Evolutionary conservation across 2,888 invertebrate species (phyloP), one percentile per base, ranked within the genome.

Genomic region (Meandrusa payeni): DNA sequence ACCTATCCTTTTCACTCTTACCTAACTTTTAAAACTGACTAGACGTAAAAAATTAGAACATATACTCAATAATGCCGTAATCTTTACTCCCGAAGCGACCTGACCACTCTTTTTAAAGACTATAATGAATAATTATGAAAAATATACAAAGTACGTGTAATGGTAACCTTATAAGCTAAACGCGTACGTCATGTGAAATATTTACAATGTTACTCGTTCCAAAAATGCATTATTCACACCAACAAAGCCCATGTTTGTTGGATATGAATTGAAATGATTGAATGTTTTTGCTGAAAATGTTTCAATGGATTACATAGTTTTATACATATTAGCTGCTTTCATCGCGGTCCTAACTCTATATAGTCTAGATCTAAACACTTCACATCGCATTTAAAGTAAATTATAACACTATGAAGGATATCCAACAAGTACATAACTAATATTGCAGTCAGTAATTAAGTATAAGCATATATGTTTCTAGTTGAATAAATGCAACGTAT

Each of bases 401-500:
- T 19, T 4, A 37, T 12, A 26, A 34, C 22, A 39, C 27, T 10
- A 41, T 37, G 20, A 13, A 17, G 6, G 32, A 32, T 15, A 24
- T 6, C 23, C 15, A 31, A 41, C 5, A 13, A 22, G 6, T 29
- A 11, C 22, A 23, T 10, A 40, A 19, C 41, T 17, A 33, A 39
- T 26, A 36, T 24, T 36, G 31, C 38, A 33, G 39, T 39, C 38
- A 31, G 17, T 41, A 27, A 11, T 32, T 15, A 13, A 27, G 27
- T 13, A 24, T 34, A 5, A 13, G 3, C 11, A 13, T 32, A 20
- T 3, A 24, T 7, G 5, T 52, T 51, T 50, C 44, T 41, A 53
- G 57, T 62, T 64, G 69, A 74, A 76, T 83, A 85, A 85, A 85
- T 85, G 85, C 85, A 82, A 78, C 77, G 75, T 72, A 78, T 77